A percentile compares a stretch with the other conserved stretches of the same genome.
phyloP scores from a whole-genome alignment of 2,113 vertebrate species.

The Tragulus kanchil region DNA sequence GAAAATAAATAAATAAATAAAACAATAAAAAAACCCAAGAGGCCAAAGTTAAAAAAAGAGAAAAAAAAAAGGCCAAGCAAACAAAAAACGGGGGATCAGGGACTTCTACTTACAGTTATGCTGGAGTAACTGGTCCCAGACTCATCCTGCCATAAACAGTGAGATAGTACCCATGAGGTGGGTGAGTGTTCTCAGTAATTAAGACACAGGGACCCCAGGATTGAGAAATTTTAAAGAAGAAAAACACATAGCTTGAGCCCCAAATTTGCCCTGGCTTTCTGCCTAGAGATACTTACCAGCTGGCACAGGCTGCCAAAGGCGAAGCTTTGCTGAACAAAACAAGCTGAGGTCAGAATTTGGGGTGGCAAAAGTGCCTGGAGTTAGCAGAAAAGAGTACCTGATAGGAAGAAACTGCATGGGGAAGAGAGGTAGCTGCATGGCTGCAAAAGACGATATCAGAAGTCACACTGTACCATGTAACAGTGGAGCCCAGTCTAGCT shows the following conservation, averaged over 20 bases:
- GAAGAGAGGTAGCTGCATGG: not conserved
- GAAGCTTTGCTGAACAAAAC: not conserved
- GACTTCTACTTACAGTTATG: not conserved
- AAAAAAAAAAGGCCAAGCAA: not conserved
- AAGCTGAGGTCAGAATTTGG: not conserved
- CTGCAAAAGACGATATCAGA: not conserved
- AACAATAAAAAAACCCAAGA: no score
- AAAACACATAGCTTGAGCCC: conserved; percentile 13
- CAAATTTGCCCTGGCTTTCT: conserved; percentile 30
- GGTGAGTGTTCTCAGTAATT: not conserved
- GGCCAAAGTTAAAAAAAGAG: no score
- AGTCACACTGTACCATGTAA: not conserved
- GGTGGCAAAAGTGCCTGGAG: not conserved
- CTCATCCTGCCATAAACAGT: not conserved
- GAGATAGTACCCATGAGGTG: not conserved
- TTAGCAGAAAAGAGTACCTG: not conserved
- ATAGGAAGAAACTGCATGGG: not conserved
- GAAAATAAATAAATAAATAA: no score
- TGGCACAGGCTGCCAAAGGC: not conserved
- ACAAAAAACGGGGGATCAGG: not conserved
- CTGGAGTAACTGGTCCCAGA: not conserved
- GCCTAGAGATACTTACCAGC: conserved; percentile 11
- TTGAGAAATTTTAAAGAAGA: conserved; percentile 13
- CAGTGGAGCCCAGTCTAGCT: not conserved
- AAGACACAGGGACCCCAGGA: not conserved